These are phyloP conservation scores for Campylomormyrus numenius DNA, from an alignment of 2,113 vertebrate species.

Conservation along the genomic window DNA sequence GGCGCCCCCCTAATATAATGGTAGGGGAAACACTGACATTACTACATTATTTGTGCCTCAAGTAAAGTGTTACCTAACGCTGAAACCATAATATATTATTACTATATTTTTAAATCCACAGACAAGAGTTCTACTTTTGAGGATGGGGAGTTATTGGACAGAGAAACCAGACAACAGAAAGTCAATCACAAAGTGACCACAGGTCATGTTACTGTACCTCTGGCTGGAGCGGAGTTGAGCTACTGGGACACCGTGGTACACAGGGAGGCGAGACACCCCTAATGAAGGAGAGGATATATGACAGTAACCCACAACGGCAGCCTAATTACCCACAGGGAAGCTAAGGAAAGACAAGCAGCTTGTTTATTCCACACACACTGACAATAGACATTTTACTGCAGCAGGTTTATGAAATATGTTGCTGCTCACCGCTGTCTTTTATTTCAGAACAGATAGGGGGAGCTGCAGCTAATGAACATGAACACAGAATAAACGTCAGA, in stretches of 20 bases:
- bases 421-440: neutral
- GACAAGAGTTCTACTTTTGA: neutral
- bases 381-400: neutral
- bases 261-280: slow-evolving; percentile 4
- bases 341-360: neutral
- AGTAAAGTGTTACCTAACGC: neutral
- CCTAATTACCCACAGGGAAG: neutral
- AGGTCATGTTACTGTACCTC: neutral
- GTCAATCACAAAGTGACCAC: neutral
- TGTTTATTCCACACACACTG: neutral
- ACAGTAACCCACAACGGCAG: neutral
- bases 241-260: neutral
- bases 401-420: neutral
- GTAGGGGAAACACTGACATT: no score
- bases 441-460: neutral
- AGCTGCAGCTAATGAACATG: neutral
- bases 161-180: neutral
- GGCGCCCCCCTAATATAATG: no score
- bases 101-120: neutral
- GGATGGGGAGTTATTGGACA: neutral
- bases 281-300: neutral
- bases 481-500: neutral
- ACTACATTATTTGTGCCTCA: neutral
- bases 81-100: neutral
- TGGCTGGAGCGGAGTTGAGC: neutral